A percentile compares a stretch with the other conserved stretches of the same genome.
Evolutionary conservation across 2,113 vertebrate genomes (phyloP).

Genomic region (Blennius ocellaris): DNA sequence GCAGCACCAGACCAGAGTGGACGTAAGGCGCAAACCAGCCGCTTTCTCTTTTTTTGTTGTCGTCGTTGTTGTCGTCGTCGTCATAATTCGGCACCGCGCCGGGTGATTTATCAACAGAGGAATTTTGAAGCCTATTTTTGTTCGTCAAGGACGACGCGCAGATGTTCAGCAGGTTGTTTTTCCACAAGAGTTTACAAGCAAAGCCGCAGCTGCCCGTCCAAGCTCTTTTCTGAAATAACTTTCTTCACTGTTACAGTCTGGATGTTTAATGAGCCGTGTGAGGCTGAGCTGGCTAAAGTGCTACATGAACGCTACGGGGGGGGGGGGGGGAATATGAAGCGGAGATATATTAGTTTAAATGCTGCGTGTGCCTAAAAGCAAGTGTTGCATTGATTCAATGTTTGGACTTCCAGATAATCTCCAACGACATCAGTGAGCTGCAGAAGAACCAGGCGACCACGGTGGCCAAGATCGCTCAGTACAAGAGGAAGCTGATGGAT

Average conservation of each 20-base stretch:
- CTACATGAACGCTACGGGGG: too few species aligned
- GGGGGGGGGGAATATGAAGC: too few species aligned
- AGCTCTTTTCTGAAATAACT: too few species aligned
- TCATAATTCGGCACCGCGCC: too few species aligned
- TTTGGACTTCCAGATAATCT: slow-evolving; percentile 88
- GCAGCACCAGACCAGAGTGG: slow-evolving; percentile 96
- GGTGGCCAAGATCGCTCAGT: slow-evolving; percentile 96
- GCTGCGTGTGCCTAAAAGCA: too few species aligned
- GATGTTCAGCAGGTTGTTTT: slow-evolving; percentile 39
- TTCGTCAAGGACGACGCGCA: slow-evolving; percentile 47
- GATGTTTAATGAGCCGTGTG: too few species aligned
- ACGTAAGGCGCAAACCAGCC: slow-evolving; percentile 82
- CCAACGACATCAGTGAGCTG: slow-evolving; percentile 94
- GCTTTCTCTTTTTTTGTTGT: too few species aligned
- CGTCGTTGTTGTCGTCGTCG: too few species aligned
- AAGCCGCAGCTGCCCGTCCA: not conserved
- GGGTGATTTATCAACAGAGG: slow-evolving; percentile 26
- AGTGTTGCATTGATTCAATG: not conserved
- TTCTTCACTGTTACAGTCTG: too few species aligned
- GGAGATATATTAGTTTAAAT: too few species aligned
- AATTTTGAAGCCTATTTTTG: slow-evolving; percentile 21
- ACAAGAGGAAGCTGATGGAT: slow-evolving; percentile 98
- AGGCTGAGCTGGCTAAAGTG: too few species aligned
- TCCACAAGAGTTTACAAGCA: not conserved
- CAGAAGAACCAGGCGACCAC: slow-evolving; percentile 98